phyloP scores from a whole-genome alignment of 2,797 vertebrate genomes.

The Enteromius mattozi region DNA sequence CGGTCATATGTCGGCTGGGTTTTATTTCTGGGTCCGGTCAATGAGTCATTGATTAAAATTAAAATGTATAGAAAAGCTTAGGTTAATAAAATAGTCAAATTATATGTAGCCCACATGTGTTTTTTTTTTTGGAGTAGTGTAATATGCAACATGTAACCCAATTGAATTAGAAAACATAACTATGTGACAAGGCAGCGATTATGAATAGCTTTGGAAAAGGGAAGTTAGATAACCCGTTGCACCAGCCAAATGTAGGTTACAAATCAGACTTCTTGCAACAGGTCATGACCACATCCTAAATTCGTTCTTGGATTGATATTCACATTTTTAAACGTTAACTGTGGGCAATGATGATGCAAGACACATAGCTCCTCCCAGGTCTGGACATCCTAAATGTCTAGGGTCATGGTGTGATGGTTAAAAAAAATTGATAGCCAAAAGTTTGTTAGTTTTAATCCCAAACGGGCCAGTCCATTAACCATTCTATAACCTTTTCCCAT shows the following conservation, averaged over 20 bases:
- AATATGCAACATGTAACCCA: background rate
- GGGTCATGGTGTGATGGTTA: background rate
- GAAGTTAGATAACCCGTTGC: slow-evolving; percentile 8
- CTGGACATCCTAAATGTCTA: background rate
- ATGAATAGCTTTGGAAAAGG: background rate
- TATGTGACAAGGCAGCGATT: background rate
- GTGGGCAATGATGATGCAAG: background rate
- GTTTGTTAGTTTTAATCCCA: background rate
- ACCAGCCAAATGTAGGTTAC: background rate
- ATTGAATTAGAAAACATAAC: background rate
- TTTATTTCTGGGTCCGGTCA: background rate
- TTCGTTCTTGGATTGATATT: background rate
- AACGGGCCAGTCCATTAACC: background rate
- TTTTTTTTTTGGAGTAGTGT: background rate
- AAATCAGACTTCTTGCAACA: background rate
- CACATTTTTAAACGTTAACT: background rate
- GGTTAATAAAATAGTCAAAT: background rate
- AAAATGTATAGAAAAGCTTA: background rate
- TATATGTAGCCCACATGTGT: background rate
- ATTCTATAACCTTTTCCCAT: background rate
- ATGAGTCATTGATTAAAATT: background rate
- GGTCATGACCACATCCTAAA: slow-evolving; percentile 4
- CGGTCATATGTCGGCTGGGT: background rate
- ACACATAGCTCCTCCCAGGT: background rate
- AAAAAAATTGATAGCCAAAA: background rate